Percentiles rank a stretch among this genome's conserved stretches.
Conservation (phyloP, 1,140 invertebrate species). For the Lamellibrachia luymesi region DNA sequence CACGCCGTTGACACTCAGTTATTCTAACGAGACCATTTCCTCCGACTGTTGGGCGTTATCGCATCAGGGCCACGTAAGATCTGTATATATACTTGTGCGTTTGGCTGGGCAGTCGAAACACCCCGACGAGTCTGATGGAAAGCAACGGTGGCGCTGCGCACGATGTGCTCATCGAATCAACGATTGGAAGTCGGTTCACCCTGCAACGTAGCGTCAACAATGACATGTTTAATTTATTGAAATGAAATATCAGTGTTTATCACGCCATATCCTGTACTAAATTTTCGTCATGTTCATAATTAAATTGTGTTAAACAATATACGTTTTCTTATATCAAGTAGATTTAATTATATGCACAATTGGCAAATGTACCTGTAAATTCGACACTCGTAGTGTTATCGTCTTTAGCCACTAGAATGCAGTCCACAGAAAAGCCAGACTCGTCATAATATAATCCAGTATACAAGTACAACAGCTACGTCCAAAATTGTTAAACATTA, state of each 20-base stretch:
- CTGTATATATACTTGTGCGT: not conserved
- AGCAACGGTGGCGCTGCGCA: not conserved
- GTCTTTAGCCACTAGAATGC: too few species aligned
- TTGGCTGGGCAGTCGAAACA: not conserved
- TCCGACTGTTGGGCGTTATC: not conserved
- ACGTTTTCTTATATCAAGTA: too few species aligned
- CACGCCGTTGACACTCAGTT: not conserved
- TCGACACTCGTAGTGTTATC: not conserved
- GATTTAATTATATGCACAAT: not conserved
- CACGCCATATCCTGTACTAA: not conserved
- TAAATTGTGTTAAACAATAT: not conserved
- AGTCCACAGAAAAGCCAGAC: too few species aligned
- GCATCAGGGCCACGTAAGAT: not conserved
- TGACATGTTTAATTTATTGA: not conserved
- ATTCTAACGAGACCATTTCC: not conserved
- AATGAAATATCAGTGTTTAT: not conserved
- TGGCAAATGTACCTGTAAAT: not conserved
- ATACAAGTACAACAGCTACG: too few species aligned
- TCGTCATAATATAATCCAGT: too few species aligned
- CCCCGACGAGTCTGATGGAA: not conserved
- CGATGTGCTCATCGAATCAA: not conserved
- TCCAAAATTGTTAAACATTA: too few species aligned
- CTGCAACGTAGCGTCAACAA: too few species aligned
- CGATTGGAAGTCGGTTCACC: too few species aligned
- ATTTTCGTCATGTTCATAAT: not conserved